Conservation (phyloP, 2,888 invertebrate species). For the Lepidonotus clava region DNA sequence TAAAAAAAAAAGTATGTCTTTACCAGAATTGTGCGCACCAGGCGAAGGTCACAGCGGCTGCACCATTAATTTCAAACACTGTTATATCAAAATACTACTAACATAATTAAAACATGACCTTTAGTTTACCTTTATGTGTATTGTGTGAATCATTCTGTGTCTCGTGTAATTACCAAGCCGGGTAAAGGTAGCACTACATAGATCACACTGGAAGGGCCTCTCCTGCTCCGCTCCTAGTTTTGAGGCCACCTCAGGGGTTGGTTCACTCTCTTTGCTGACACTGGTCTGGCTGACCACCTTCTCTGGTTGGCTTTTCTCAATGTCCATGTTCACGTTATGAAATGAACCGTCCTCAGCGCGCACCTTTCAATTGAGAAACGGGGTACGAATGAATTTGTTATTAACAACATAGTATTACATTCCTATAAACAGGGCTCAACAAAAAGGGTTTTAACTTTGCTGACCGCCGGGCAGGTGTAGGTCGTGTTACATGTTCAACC, state of each 20-base stretch:
- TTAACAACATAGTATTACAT: not conserved
- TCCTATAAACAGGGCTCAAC: not conserved
- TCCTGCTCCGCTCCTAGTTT: too few species aligned
- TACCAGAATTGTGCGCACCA: too few species aligned
- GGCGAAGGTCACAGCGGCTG: too few species aligned
- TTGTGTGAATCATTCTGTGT: conserved; percentile 74
- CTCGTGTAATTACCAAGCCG: conserved; percentile 72
- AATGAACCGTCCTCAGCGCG: conserved; percentile 19
- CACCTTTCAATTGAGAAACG: not conserved
- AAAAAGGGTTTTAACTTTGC: too few species aligned
- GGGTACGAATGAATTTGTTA: not conserved
- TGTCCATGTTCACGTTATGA: conserved; percentile 19
- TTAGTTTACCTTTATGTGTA: conserved; percentile 51
- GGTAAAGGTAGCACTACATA: conserved; percentile 73
- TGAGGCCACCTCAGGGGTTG: too few species aligned
- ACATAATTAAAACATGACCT: not conserved
- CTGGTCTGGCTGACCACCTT: not conserved
- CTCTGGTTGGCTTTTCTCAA: not conserved
- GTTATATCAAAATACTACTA: too few species aligned
- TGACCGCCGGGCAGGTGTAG: too few species aligned
- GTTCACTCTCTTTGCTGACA: too few species aligned
- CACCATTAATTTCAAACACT: too few species aligned
- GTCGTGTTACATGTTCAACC: not conserved
- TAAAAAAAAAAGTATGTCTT: too few species aligned
- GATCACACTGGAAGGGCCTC: conserved; percentile 69